Evolutionary conservation across 2,797 vertebrate genomes (phyloP).

Genomic region (Acanthiza pusilla): DNA sequence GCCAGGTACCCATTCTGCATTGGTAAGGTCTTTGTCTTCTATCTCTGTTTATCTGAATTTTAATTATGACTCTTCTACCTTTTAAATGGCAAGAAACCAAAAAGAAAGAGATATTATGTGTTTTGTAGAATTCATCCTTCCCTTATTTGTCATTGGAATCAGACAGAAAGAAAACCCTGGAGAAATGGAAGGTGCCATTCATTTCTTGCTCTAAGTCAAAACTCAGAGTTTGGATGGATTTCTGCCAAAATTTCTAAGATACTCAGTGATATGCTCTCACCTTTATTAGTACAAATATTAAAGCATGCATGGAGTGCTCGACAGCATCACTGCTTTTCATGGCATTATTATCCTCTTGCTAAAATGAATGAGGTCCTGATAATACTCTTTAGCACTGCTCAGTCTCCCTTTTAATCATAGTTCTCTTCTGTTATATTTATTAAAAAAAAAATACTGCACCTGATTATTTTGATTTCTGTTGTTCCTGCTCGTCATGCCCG

Average conservation of each 20-base stretch:
- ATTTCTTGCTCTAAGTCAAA: constrained; percentile 7
- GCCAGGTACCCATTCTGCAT: neutral
- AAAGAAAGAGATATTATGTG: neutral
- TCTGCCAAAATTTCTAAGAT: neutral
- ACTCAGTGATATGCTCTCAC: neutral
- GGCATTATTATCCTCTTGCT: neutral
- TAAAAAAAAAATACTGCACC: neutral
- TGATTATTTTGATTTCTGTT: neutral
- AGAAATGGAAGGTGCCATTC: constrained; percentile 10
- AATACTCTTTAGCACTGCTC: neutral
- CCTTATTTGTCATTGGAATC: neutral
- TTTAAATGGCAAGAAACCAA: neutral
- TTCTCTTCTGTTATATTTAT: neutral
- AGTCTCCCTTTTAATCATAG: neutral
- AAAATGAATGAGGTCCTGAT: neutral
- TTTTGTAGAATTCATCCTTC: neutral
- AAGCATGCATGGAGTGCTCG: neutral
- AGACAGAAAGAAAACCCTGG: neutral
- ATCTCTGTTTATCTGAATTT: neutral
- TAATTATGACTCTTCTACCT: neutral
- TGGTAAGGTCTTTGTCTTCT: neutral
- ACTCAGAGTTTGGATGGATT: neutral
- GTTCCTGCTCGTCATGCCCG: neutral
- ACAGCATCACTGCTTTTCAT: neutral
- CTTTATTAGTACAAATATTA: constrained; percentile 8